Evolutionary conservation across 2,797 vertebrate species (phyloP).

Genomic region (Zalophus californianus): DNA sequence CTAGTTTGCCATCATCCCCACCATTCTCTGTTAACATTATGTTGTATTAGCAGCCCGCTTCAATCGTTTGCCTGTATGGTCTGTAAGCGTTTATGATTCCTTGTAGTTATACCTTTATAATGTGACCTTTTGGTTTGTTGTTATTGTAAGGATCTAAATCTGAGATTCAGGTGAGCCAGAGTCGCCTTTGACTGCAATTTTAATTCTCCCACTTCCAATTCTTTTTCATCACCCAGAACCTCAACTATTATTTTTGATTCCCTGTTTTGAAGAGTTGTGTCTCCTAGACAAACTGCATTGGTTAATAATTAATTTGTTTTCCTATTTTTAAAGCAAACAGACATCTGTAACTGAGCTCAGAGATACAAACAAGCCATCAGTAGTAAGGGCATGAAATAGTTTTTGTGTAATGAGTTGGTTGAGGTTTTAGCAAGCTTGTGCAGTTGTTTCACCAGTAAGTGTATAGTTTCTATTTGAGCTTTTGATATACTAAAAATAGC

Average conservation of each 20-base stretch:
- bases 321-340: conserved; percentile 34
- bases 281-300: not conserved
- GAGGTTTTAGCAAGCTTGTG: conserved; percentile 21
- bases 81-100: not conserved
- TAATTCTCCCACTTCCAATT: not conserved
- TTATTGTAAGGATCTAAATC: not conserved
- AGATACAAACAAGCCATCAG: not conserved
- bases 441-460: conserved; percentile 12
- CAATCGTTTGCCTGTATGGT: not conserved
- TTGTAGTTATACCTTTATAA: not conserved
- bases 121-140: not conserved
- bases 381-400: not conserved
- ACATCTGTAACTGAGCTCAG: not conserved
- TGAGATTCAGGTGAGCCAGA: not conserved
- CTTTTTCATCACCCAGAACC: not conserved
- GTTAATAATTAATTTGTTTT: conserved; percentile 44
- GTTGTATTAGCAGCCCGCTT: not conserved
- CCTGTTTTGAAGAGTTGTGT: conserved; percentile 36
- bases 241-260: not conserved
- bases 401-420: conserved; percentile 5
- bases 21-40: not conserved
- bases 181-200: not conserved
- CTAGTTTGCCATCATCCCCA: not conserved
- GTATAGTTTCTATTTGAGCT: conserved; percentile 21
- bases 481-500: conserved; percentile 29